phyloP scores from a whole-genome alignment of 2,888 invertebrate genomes.

The Atethmia centrago region DNA sequence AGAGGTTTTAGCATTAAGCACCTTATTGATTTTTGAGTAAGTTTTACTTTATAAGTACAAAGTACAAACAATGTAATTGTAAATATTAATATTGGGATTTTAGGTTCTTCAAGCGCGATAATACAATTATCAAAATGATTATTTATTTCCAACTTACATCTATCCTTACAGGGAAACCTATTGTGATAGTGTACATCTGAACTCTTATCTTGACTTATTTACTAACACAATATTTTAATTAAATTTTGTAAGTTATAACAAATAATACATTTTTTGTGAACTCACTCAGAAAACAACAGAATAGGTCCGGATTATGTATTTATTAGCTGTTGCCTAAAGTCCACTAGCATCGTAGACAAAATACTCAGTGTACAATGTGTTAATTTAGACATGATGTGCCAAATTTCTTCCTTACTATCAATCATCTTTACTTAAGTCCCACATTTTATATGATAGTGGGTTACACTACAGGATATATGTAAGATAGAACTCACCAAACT shows the following conservation, averaged over 20 bases:
- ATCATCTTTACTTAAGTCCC: neutral
- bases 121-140: too few species aligned
- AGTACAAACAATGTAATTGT: too few species aligned
- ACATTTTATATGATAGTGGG: neutral
- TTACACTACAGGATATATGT: neutral
- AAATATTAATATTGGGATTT: neutral
- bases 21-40: neutral
- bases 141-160: too few species aligned
- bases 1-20: neutral
- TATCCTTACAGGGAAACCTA: too few species aligned
- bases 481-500: slow-evolving; percentile 82
- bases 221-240: too few species aligned
- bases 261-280: too few species aligned
- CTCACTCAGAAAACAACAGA: too few species aligned
- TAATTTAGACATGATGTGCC: neutral
- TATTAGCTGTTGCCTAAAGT: too few species aligned
- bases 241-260: too few species aligned
- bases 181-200: too few species aligned
- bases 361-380: neutral
- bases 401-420: neutral
- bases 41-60: neutral
- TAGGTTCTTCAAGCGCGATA: neutral
- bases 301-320: too few species aligned
- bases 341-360: neutral
- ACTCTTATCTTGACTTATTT: too few species aligned